Percentiles rank a stretch among this genome's conserved stretches.
phyloP scores from a whole-genome alignment of 2,888 invertebrate species.

The Loripinus fragilis region DNA sequence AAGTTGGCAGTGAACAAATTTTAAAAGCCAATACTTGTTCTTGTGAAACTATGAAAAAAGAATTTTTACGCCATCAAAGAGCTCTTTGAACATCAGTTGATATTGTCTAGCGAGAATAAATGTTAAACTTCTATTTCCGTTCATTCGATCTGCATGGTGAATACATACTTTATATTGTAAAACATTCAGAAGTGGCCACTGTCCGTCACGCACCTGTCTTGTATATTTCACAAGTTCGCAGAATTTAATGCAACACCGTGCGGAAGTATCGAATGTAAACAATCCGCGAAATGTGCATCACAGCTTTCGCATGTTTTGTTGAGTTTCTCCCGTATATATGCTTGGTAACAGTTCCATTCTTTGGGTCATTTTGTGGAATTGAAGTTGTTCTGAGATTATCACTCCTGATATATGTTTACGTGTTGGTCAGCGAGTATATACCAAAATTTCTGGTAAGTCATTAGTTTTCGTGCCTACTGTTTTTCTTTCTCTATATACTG shows the following conservation, averaged over 20 bases:
- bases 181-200: no score
- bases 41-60: no score
- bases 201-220: no score
- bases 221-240: neutral
- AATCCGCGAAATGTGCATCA: constrained; percentile 63
- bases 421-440: constrained; percentile 61
- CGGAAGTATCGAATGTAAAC: constrained; percentile 48
- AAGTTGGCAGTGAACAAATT: no score
- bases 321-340: constrained; percentile 74
- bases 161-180: no score
- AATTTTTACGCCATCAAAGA: no score
- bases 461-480: constrained; percentile 17
- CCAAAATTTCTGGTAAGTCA: constrained; percentile 68
- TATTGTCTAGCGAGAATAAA: no score
- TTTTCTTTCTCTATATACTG: no score
- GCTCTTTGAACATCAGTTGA: no score
- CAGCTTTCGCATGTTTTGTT: constrained; percentile 60
- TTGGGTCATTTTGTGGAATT: constrained; percentile 74
- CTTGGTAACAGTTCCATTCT: constrained; percentile 73
- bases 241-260: neutral
- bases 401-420: constrained; percentile 68
- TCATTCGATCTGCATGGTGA: no score
- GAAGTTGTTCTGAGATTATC: constrained; percentile 72
- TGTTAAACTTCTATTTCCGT: no score
- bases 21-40: no score